Base-by-base conservation (phyloP, 1,140 invertebrate species). In the Streblospio benedicti region DNA sequence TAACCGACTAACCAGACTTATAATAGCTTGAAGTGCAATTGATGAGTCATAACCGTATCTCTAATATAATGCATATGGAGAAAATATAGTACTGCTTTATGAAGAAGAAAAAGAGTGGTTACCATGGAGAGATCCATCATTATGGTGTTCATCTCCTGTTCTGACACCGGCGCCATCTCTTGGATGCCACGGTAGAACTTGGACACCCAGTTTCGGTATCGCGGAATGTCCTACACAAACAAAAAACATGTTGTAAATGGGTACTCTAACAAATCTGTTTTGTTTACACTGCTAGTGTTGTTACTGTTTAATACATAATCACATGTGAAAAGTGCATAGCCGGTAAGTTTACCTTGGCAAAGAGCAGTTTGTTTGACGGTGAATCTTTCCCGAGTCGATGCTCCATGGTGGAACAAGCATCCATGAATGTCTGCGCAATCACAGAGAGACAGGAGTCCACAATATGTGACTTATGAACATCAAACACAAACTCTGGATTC, bases 401-500 rank as follows among this genome's bases (percentile, higher is more conserved):
- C 80, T 98, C 95, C 50, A 93, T 95, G 54, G 94, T 99, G 56
- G 94, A 98, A 80, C 96, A 99, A 23, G 94, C 95, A 79, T 99
- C 96, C 95, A 99, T 99, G 75, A 99, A 97, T 14, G 95, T 98
- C 83, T 99, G 95, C 71, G 95, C 95, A 61, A 99, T 94, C 30
- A 99, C 95, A 65, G 94, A 97, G 57, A 99, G 81, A 81, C 95
- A 99, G 12, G 95, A 96, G 77, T 99, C 96, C 56, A 99, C 94
- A 65, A 97, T 98, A 77, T 95, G 95, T 27, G 94, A 96, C 78
- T 99, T 99, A 79, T 97, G 89, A 67, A 99, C 95, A 77, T 99
- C 95, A 81, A 99, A 99, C 41, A 99, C 93, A 82, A 99, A 99
- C 76, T 99, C 97, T 25, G 97, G 97, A 83, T 99, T 99, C 79